Evolutionary conservation across 2,888 invertebrate genomes (phyloP), one percentile per base, ranked within the genome.

Genomic region (Rhodophaea formosa): DNA sequence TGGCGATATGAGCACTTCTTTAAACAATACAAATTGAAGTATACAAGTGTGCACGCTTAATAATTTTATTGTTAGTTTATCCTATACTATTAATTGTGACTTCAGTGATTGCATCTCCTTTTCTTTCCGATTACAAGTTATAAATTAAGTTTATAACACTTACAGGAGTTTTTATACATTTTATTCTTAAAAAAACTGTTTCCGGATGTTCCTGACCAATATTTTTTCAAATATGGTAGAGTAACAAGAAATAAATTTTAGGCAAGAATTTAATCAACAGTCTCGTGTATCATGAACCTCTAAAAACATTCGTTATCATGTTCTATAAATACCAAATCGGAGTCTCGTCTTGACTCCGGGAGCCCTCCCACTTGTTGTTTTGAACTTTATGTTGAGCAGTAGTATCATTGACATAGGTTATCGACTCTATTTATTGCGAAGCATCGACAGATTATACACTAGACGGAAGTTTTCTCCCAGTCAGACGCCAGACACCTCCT

Each of bases 351-450:
- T 82, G 75, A 83, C 77, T 80, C 73, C 62, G 64, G 64, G 67
- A 71, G 68, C 76, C 78, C 79, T 77, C 77, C 79, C 71, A 78
- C 82, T 82, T 88, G 87, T 88, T 89, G 86, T 89, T 89, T 85
- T 88, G 86, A 86, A 88, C 86, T 86, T 62, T 80, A 80, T 79
- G 78, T 77, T 79, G 72, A 79, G 79, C 77, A 80, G 79, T 83
- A 78, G 79, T 80, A 79, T 74, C 74, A 80, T 83, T 86, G 85
- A 88, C 85, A 86, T 81, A 84, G 86, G 89, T 87, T 90, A 89
- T 89, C 89, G 68, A 69, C 71, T 82, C 77, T 87, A 86, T 88
- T 87, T 88, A 84, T 81, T 85, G 69, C 68, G 79, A 79, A 77
- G 69, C 78, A 79, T 74, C 74, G 67, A 68, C 72, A 73, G 65